Base-by-base conservation (phyloP, 1,140 invertebrate species). In the Trypoxylus dichotomus region DNA sequence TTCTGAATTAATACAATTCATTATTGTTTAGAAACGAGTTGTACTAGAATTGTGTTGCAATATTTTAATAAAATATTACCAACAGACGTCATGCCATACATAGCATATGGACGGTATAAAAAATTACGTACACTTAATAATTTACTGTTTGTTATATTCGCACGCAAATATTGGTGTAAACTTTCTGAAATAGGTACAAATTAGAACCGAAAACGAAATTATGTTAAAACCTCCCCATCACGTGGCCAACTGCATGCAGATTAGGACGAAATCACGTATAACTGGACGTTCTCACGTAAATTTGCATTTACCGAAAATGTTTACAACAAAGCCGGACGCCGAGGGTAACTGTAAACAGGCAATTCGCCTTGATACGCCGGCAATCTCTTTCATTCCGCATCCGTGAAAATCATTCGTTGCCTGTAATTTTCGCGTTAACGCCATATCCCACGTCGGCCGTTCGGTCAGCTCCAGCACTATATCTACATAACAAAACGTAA, bases 211-310 rank as follows among this genome's bases (percentile, higher is more conserved):
- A 60, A 60, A 60, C 21, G 10, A 19, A 24, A 60, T 60, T 60
- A 24, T 60, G 21, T 15, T 60, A 60, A 60, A 60, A n/a, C n/a
- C n/a, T 21, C 58, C 10, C 58, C 21, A 8, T 60, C n/a, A 15
- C 58, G 21, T 24, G 58, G n/a, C 21, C 58, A 21, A 21, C 58
- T 13, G 3, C 1, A 19, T n/a, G 21, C 58, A 21, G n/a, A 60
- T 60, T 10, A 60, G 58, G 10, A 60, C 21, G n/a, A 7, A 60
- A 60, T 60, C 58, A 60, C 58, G n/a, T 60, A 43, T 15, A 60
- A 60, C 58, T 60, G 58, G 58, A 60, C 58, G 21, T 60, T 60
- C 21, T n/a, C 58, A n/a, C n/a, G n/a, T 60, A 60, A 60, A 60
- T 60, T 60, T 60, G 58, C 58, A 60, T 60, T 60, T 24, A 24